phyloP scores from a whole-genome alignment of 2,113 vertebrate genomes.

The Glaucomys volans region DNA sequence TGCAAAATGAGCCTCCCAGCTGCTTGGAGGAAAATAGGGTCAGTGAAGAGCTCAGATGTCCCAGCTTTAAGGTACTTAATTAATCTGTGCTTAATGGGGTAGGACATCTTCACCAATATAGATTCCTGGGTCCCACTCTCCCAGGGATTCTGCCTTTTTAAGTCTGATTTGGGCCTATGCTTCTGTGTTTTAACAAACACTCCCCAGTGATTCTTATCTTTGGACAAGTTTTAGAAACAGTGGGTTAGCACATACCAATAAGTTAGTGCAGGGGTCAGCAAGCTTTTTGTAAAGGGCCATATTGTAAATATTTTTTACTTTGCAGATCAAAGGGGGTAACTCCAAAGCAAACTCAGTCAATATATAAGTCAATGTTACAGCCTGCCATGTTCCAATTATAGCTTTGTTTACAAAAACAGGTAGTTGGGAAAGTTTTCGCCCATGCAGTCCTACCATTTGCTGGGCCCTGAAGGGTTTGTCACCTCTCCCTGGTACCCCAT shows the following conservation, averaged over 20 bases:
- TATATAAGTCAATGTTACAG: neutral
- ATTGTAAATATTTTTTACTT: slow-evolving; percentile 55
- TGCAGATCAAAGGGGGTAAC: neutral
- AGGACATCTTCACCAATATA: slow-evolving; percentile 56
- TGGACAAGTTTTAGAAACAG: slow-evolving; percentile 29
- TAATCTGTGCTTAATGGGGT: slow-evolving; percentile 62
- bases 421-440: neutral
- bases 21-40: slow-evolving; percentile 68
- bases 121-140: slow-evolving; percentile 8
- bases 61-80: slow-evolving; percentile 65
- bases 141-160: neutral
- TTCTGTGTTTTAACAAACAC: slow-evolving; percentile 40
- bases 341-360: neutral
- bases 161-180: neutral
- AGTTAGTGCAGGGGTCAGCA: neutral
- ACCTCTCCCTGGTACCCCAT: neutral
- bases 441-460: neutral
- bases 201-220: slow-evolving; percentile 39
- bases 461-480: neutral
- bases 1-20: slow-evolving; percentile 71
- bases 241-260: slow-evolving; percentile 22
- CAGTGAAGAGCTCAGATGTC: slow-evolving; percentile 70
- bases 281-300: slow-evolving; percentile 34
- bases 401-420: slow-evolving; percentile 40
- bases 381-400: neutral